These are phyloP conservation scores for Oxyruncus cristatus DNA, from an alignment of 2,113 vertebrate species.

Conservation along the genomic window DNA sequence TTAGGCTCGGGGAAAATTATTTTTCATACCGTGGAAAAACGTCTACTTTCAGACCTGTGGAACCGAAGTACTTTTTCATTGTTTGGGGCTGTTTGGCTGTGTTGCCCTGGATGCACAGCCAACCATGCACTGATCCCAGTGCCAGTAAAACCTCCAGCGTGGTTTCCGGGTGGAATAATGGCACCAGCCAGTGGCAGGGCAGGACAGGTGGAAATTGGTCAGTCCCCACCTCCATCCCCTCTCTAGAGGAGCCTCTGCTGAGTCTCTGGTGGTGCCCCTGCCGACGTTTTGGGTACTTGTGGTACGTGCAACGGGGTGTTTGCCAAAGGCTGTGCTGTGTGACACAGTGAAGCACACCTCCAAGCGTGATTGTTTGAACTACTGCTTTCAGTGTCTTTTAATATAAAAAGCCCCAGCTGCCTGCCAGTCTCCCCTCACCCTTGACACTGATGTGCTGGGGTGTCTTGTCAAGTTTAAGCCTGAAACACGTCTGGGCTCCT, in stretches of 20 bases:
- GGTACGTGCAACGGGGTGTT: neutral
- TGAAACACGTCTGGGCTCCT: neutral
- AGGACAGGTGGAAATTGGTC: neutral
- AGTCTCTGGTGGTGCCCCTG: neutral
- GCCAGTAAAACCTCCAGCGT: neutral
- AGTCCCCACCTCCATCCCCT: neutral
- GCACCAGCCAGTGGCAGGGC: neutral
- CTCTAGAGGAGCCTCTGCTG: neutral
- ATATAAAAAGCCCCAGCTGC: neutral
- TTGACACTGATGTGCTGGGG: rapidly evolving
- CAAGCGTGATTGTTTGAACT: neutral
- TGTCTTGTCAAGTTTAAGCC: neutral
- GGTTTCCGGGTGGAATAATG: neutral
- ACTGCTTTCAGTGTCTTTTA: neutral
- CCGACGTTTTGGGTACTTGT: rapidly evolving
- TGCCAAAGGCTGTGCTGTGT: neutral
- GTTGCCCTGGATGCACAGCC: neutral
- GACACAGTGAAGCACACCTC: neutral
- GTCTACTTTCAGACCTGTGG: rapidly evolving
- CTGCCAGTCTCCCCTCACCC: neutral
- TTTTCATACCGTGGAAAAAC: neutral
- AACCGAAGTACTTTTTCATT: neutral
- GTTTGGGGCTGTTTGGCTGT: neutral
- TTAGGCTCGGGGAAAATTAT: neutral
- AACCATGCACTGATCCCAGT: rapidly evolving